Evolutionary conservation across 2,888 invertebrate species (phyloP).

Genomic region (Lamellibrachia columna): DNA sequence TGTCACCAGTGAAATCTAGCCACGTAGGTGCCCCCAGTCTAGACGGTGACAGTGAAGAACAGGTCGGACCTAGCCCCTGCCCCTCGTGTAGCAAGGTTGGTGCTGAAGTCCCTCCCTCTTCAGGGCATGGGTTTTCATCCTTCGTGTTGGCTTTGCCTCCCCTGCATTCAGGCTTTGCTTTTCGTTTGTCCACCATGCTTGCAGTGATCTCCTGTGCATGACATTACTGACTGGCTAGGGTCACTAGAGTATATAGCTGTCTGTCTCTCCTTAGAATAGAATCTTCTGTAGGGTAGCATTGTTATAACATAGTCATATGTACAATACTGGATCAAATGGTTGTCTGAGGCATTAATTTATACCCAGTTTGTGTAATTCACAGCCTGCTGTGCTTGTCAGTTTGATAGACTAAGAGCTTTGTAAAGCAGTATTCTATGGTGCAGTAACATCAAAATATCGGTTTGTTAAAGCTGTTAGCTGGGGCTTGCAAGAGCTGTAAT

Average conservation of each 20-base stretch:
- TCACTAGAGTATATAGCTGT: neutral
- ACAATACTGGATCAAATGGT: neutral
- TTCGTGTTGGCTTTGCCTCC: neutral
- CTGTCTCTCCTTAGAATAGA: neutral
- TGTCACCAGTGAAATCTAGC: constrained; percentile 25
- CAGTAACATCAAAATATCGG: neutral
- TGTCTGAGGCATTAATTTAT: neutral
- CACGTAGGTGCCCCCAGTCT: constrained; percentile 16
- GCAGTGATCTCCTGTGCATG: neutral
- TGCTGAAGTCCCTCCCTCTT: constrained; percentile 9
- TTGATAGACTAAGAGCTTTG: neutral
- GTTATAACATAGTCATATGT: neutral
- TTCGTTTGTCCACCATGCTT: neutral
- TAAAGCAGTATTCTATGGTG: neutral
- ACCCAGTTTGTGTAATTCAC: neutral
- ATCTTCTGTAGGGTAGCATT: neutral
- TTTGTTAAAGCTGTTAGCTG: neutral
- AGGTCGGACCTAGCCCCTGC: neutral
- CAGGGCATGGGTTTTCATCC: neutral
- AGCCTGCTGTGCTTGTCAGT: neutral
- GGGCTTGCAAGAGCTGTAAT: neutral
- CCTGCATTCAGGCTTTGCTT: neutral
- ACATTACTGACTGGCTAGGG: neutral
- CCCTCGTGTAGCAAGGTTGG: constrained; percentile 16
- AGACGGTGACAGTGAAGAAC: constrained; percentile 10